Evolutionary conservation across 2,888 invertebrate genomes (phyloP).

Genomic region (Gerosis bhagava): DNA sequence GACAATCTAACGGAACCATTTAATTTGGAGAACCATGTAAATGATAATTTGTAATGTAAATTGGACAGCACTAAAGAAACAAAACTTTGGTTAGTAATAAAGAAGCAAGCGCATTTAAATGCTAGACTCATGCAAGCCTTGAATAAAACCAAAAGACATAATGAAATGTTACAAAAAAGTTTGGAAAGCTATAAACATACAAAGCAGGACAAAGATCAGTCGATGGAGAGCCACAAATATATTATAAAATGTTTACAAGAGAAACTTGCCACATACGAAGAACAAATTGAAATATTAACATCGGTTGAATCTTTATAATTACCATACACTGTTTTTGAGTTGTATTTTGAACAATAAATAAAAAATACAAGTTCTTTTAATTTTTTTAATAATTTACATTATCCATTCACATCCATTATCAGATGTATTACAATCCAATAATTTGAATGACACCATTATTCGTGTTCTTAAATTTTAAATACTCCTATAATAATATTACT

Average conservation of each 20-base stretch:
- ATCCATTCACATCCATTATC: too few relatives aligned
- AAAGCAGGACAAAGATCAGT: constrained; percentile 56
- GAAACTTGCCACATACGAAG: constrained; percentile 69
- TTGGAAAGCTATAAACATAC: constrained; percentile 48
- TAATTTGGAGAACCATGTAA: constrained; percentile 54
- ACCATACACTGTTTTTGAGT: too few relatives aligned
- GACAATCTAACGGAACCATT: constrained; percentile 52
- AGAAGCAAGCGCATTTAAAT: constrained; percentile 66
- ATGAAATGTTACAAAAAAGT: constrained; percentile 55
- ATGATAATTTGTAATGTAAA: constrained; percentile 55
- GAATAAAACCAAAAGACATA: constrained; percentile 58
- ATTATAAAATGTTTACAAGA: constrained; percentile 71
- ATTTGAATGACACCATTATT: too few relatives aligned
- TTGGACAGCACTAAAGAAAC: constrained; percentile 56
- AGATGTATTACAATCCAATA: too few relatives aligned
- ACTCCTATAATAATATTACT: too few relatives aligned
- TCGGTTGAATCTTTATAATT: constrained; percentile 63
- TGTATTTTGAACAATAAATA: constrained; percentile 1
- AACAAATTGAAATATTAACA: constrained; percentile 72
- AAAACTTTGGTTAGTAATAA: constrained; percentile 63
- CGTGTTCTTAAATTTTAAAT: too few relatives aligned
- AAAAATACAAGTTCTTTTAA: constrained; percentile 3
- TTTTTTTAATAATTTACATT: constrained; percentile 1
- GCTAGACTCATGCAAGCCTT: constrained; percentile 55
- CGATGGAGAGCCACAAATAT: constrained; percentile 62